phyloP scores from a whole-genome alignment of 2,113 vertebrate genomes.

The Tringa solitaria region DNA sequence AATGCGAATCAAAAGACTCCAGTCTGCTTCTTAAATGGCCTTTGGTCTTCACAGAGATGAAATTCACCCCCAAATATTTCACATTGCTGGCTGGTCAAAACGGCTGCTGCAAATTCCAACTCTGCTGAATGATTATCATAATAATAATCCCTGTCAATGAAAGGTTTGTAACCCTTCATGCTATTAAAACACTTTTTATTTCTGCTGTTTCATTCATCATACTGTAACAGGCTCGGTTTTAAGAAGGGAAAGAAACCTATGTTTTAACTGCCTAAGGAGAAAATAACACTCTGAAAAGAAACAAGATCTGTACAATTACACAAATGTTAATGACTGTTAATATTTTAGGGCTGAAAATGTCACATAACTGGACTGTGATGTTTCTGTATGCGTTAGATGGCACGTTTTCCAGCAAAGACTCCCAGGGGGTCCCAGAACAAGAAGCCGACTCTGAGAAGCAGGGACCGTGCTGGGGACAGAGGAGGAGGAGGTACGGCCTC shows the following conservation, averaged over 20 bases:
- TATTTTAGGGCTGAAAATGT: not conserved
- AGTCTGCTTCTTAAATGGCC: slow-evolving; percentile 61
- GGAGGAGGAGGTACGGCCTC: not conserved
- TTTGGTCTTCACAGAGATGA: slow-evolving; percentile 57
- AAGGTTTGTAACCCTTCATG: not conserved
- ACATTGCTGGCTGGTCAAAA: not conserved
- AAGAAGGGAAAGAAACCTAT: slow-evolving; percentile 9
- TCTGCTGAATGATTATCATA: not conserved
- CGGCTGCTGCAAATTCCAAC: not conserved
- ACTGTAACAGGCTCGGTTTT: slow-evolving; percentile 47
- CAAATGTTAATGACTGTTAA: not conserved
- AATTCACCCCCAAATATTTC: slow-evolving; percentile 51
- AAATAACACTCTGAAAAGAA: not conserved
- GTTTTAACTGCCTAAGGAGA: slow-evolving; percentile 47
- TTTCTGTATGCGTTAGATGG: not conserved
- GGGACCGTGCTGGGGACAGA: not conserved
- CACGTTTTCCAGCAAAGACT: not conserved
- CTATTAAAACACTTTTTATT: slow-evolving; percentile 60
- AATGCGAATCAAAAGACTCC: slow-evolving; percentile 69
- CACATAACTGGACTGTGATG: not conserved
- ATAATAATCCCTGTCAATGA: slow-evolving; percentile 36
- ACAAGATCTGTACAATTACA: not conserved
- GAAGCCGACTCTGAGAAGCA: accelerated
- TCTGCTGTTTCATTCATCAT: slow-evolving; percentile 65
- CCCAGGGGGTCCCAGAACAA: not conserved